Base-by-base conservation (phyloP, 2,113 vertebrate species). In the Oncorhynchus mykiss region DNA sequence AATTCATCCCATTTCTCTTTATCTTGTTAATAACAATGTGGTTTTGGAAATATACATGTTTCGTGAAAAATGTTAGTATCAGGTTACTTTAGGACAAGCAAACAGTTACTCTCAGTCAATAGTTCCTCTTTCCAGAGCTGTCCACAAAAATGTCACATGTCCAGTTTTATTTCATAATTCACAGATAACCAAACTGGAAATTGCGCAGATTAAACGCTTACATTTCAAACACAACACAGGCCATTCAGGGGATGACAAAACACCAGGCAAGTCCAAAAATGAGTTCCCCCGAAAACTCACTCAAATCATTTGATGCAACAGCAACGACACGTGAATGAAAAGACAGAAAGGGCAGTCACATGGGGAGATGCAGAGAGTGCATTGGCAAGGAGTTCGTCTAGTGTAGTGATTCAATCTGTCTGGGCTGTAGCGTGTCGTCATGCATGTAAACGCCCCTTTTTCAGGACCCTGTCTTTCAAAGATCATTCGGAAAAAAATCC, bases 61-160 rank as follows among this genome's bases (percentile, higher is more conserved):
- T 7, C 0, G 27, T 31, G 65, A 31, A 22, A 67, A 16, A 3
- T 3, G 14, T 13, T 13, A 18, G 24, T 31, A 73, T 45, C 9
- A 72, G 82, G 71, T 80, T 75, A 78, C n/a, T 60, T 72, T 49
- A 70, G 74, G 76, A 82, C 71, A 57, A 51, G 22, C 27, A 71
- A 39, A 2, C 51, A 64, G n/a, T 14, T 14, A 14, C 27, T 73
- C 48, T 18, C 60, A 51, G 57, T 74, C 54, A 24, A 54, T 70
- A 71, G 7, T 48, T 82, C 79, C 76, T 78, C 78, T 18, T 74
- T 75, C 49, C 76, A 27, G 29, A 72, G 49, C 65, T 77, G 31
- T 31, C 70, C 75, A 72, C 78, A 79, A n/a, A 4, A 62, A 76
- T 70, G 12, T 29, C 72, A 45, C 34, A 20, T 67, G 67, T 75